Conservation (phyloP, 2,888 invertebrate genomes). For the Chloromyia formosa region DNA sequence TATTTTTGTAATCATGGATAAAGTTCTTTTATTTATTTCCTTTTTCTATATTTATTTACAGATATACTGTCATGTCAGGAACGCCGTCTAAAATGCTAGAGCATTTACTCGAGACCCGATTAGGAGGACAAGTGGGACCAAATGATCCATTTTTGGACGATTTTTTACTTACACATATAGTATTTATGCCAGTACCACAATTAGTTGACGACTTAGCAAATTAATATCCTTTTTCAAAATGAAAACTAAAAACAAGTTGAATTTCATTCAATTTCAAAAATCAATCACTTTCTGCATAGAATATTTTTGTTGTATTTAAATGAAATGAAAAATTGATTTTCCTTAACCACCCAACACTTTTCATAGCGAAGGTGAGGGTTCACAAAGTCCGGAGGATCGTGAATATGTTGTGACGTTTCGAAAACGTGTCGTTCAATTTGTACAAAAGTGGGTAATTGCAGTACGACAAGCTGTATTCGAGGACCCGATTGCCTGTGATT, state of each 20-base stretch:
- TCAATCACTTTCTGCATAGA: too few species aligned
- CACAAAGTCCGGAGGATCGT: conserved; percentile 69
- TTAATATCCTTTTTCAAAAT: conserved; percentile 76
- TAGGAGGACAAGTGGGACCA: conserved; percentile 71
- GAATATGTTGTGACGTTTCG: conserved; percentile 76
- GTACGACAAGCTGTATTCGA: conserved; percentile 79
- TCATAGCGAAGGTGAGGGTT: conserved; percentile 65
- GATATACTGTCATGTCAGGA: conserved; percentile 88
- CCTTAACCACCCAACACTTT: conserved; percentile 67
- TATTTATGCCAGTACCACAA: conserved; percentile 81
- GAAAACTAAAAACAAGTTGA: conserved; percentile 12
- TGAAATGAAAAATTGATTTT: conserved; percentile 53
- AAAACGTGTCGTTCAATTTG: conserved; percentile 79
- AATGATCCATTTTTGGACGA: conserved; percentile 83
- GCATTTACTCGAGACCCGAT: conserved; percentile 81
- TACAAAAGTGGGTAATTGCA: conserved; percentile 78
- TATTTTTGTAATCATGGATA: too few species aligned
- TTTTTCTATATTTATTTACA: too few species aligned
- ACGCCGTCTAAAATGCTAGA: conserved; percentile 87
- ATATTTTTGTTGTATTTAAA: too few species aligned
- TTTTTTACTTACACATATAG: conserved; percentile 82
- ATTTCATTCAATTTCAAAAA: too few species aligned
- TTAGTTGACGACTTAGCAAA: conserved; percentile 77
- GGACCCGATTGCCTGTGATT: conserved; percentile 75
- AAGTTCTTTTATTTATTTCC: too few species aligned